These are phyloP conservation scores for Enteromius viviparus DNA, from an alignment of 2,797 vertebrate species.

Conservation along the genomic window DNA sequence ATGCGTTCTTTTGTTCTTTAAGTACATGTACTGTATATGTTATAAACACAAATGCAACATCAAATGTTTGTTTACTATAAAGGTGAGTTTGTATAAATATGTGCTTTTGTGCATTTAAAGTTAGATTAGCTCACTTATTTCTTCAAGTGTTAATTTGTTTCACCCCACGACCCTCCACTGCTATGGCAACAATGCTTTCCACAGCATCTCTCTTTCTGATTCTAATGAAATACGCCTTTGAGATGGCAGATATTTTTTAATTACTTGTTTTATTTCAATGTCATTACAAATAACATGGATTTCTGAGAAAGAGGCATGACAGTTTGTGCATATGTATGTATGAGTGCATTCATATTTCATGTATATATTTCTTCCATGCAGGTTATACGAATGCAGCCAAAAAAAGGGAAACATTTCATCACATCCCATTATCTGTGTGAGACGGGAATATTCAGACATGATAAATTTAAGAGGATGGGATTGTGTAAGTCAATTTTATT, in stretches of 20 bases:
- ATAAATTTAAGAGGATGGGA: slow-evolving; percentile 58
- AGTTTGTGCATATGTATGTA: slow-evolving; percentile 25
- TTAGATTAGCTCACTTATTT: not conserved
- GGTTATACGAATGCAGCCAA: slow-evolving; percentile 39
- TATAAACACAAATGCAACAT: not conserved
- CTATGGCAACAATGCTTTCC: not conserved
- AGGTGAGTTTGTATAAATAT: not conserved
- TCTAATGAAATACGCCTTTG: slow-evolving; percentile 43
- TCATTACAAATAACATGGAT: slow-evolving; percentile 34
- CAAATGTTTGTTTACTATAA: not conserved
- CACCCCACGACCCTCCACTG: not conserved
- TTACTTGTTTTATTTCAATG: slow-evolving; percentile 37
- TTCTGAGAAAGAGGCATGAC: slow-evolving; percentile 26
- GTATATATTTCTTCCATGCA: slow-evolving; percentile 13
- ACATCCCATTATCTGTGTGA: slow-evolving; percentile 41
- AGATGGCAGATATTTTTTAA: slow-evolving; percentile 21
- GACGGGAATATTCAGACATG: slow-evolving; percentile 46
- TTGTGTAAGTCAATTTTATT: slow-evolving; percentile 43
- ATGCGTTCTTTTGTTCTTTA: not conserved
- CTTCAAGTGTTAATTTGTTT: not conserved
- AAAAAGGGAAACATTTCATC: slow-evolving; percentile 42
- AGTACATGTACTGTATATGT: not conserved
- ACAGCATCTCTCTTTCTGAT: slow-evolving; percentile 12
- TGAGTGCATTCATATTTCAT: slow-evolving; percentile 56
- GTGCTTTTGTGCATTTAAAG: not conserved